Percentiles rank a stretch among this genome's conserved stretches.
Conservation (phyloP, 2,797 vertebrate species). For the Cygnus olor region DNA sequence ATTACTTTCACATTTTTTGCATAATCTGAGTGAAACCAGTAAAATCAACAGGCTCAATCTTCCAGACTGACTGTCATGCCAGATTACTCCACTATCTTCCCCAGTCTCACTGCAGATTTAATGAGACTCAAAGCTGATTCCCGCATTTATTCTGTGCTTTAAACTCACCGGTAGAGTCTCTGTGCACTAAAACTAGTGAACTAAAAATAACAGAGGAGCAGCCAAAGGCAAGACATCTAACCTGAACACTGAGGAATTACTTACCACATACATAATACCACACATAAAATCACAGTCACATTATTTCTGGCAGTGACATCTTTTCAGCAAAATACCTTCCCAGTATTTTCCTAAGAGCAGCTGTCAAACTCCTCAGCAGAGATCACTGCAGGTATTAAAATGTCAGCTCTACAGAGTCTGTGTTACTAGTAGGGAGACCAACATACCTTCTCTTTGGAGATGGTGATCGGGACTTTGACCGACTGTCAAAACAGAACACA, state of each 20-base stretch:
- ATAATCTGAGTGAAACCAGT: not conserved
- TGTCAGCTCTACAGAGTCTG: not conserved
- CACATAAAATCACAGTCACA: not conserved
- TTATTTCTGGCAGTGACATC: not conserved
- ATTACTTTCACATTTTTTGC: not conserved
- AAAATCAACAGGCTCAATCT: not conserved
- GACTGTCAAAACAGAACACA: slow-evolving; percentile 78
- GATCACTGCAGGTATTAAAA: not conserved
- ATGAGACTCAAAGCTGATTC: not conserved
- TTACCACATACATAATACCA: fast-evolving
- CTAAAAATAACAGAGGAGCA: not conserved
- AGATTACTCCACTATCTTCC: not conserved
- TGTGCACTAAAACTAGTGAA: not conserved
- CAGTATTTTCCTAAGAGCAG: slow-evolving; percentile 2
- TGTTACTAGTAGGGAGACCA: not conserved
- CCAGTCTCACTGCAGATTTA: not conserved
- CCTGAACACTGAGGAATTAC: not conserved
- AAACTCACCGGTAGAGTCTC: not conserved
- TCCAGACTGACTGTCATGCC: not conserved
- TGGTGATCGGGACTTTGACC: slow-evolving; percentile 84
- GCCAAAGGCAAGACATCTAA: fast-evolving
- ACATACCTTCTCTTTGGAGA: slow-evolving; percentile 88
- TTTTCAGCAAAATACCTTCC: not conserved
- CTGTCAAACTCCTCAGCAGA: not conserved
- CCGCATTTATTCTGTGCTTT: not conserved